These are phyloP conservation scores for Coecobrya sp. DNA, from an alignment of 2,888 invertebrate species.

Conservation along the genomic window DNA sequence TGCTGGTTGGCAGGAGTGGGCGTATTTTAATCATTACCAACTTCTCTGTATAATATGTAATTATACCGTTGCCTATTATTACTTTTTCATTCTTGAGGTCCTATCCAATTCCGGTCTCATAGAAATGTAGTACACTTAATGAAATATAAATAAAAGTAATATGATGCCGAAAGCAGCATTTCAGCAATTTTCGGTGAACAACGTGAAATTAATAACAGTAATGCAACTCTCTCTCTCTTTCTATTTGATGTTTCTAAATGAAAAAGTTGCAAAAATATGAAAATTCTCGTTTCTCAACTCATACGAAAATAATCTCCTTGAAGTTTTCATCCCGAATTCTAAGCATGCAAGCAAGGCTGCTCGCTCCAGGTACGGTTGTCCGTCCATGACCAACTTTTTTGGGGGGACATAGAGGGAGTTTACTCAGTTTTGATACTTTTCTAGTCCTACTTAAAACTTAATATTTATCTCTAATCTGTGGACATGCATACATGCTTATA, in stretches of 20 bases:
- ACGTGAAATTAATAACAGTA: not conserved
- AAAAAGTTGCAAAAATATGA: not conserved
- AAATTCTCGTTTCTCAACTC: not conserved
- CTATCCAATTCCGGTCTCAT: not conserved
- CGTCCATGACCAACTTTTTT: not conserved
- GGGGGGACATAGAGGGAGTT: not conserved
- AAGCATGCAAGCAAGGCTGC: not conserved
- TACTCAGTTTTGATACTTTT: not conserved
- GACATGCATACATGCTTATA: not conserved
- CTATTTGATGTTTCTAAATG: not conserved
- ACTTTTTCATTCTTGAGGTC: not conserved
- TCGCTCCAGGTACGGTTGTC: not conserved
- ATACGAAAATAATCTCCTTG: not conserved
- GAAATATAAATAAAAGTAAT: slow-evolving; percentile 5
- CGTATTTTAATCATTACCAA: not conserved
- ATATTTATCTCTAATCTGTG: not conserved
- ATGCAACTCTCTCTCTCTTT: too few relatives aligned
- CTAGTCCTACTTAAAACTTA: not conserved
- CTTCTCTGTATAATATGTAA: not conserved
- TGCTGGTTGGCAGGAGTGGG: not conserved
- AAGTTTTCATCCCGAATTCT: not conserved
- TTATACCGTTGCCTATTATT: not conserved
- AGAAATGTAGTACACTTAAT: not conserved
- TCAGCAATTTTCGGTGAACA: not conserved
- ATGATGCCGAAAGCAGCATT: not conserved